phyloP scores from a whole-genome alignment of 2,888 invertebrate genomes.

The Emmelina monodactyla region DNA sequence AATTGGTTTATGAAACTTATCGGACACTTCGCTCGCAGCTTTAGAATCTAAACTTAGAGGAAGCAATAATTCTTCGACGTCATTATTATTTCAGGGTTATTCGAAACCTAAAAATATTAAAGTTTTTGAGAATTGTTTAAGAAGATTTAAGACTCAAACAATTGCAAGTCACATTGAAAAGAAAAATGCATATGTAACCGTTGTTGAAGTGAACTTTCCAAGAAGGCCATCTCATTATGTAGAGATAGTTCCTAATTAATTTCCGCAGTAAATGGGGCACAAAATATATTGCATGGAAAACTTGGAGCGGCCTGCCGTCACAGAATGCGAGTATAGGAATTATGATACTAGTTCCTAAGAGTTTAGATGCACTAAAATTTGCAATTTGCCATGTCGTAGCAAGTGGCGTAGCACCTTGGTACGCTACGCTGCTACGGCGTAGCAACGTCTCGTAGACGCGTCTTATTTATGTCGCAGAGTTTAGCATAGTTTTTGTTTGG shows the following conservation, averaged over 20 bases:
- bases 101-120: too few relatives aligned
- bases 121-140: too few relatives aligned
- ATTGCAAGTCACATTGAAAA: too few relatives aligned
- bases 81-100: too few relatives aligned
- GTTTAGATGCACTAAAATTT: constrained; percentile 51
- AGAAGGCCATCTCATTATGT: background rate
- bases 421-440: constrained; percentile 30
- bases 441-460: constrained; percentile 20
- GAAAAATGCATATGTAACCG: too few relatives aligned
- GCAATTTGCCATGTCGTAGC: constrained; percentile 33
- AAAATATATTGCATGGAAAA: constrained; percentile 27
- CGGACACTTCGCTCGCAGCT: too few relatives aligned
- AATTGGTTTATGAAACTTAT: constrained; percentile 30
- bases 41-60: too few relatives aligned
- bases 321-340: constrained; percentile 50
- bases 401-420: constrained; percentile 33
- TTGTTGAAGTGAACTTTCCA: too few relatives aligned
- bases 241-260: constrained; percentile 5
- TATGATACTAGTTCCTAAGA: constrained; percentile 59
- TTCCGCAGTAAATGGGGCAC: constrained; percentile 12
- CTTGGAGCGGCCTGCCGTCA: constrained; percentile 34
- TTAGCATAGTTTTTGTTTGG: constrained; percentile 37
- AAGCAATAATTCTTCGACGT: too few relatives aligned
- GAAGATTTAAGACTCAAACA: too few relatives aligned
- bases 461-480: constrained; percentile 48